Evolutionary conservation across 2,797 vertebrate species (phyloP), one percentile per base, ranked within the genome.

Genomic region (Sebastiscus albofasciatus): DNA sequence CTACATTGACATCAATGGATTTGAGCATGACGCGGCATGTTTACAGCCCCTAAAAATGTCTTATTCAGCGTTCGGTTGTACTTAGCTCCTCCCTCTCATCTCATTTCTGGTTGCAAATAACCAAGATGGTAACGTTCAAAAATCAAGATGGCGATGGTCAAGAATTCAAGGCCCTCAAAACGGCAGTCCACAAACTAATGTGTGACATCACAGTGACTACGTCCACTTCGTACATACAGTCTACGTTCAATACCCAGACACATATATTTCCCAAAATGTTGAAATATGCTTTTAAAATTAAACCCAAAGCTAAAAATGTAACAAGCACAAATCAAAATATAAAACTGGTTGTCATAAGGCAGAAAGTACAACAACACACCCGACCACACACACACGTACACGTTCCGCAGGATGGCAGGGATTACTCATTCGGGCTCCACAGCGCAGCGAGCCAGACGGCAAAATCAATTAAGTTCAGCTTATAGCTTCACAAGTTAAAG

Each of bases 401-500:
- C 27, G n/a, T 13, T 74, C 18, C 36, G 62, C 82, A 80, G 81
- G 71, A 83, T 77, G 75, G 67, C 61, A 29, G 77, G 82, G 76
- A 88, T 87, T 89, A 88, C 73, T 79, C 69, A 61, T 72, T 52
- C 27, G 36, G 54, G 85, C 80, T 80, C 64, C 72, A 52, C 14
- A 34, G 81, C 39, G 59, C 77, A 77, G 71, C 1, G 16, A 84
- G 75, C 75, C 84, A 90, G 81, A 84, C 10, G 68, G 76, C 49
- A 67, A 87, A 90, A 90, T 92, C 90, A 92, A 90, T 92, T 90
- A 89, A 88, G 79, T 85, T 89, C 72, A 89, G 91, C 85, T 81
- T 72, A 70, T 82, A 84, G 87, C 83, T 89, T 87, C 76, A 84
- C 61, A 55, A 54, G 73, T 83, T 77, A 88, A 84, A 85, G 80